A percentile compares a stretch with the other conserved stretches of the same genome.
Evolutionary conservation across 2,888 invertebrate species (phyloP).

Genomic region (Eupithecia abbreviata): DNA sequence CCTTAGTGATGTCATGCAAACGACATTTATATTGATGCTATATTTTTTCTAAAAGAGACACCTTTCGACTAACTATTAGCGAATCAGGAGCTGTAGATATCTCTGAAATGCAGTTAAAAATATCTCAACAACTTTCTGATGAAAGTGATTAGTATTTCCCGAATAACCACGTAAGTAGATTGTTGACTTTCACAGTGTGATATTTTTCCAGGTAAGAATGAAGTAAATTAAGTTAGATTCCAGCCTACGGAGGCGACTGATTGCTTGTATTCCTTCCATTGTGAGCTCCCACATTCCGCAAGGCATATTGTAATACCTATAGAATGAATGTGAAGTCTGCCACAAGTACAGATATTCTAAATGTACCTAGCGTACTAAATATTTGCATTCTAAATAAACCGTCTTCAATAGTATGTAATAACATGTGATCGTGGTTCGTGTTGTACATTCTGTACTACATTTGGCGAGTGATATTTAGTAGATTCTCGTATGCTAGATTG

Average conservation of each 20-base stretch:
- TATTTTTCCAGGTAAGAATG: background rate
- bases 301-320: background rate
- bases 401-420: background rate
- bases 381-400: background rate
- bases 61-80: background rate
- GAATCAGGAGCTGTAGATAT: background rate
- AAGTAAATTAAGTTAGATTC: background rate
- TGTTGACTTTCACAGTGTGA: background rate
- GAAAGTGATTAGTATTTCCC: background rate
- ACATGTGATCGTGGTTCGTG: slow-evolving; percentile 23
- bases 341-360: slow-evolving; percentile 12
- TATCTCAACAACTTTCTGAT: background rate
- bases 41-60: background rate
- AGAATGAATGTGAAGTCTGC: slow-evolving; percentile 13
- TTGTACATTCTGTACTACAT: slow-evolving; percentile 34
- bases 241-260: background rate
- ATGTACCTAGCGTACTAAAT: background rate
- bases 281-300: background rate
- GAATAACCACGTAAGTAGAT: background rate
- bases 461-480: background rate
- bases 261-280: background rate
- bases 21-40: background rate
- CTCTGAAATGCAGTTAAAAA: background rate
- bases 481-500: background rate
- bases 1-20: background rate